Base-by-base conservation (phyloP, 1,140 invertebrate species). In the Chlorops oryzae region DNA sequence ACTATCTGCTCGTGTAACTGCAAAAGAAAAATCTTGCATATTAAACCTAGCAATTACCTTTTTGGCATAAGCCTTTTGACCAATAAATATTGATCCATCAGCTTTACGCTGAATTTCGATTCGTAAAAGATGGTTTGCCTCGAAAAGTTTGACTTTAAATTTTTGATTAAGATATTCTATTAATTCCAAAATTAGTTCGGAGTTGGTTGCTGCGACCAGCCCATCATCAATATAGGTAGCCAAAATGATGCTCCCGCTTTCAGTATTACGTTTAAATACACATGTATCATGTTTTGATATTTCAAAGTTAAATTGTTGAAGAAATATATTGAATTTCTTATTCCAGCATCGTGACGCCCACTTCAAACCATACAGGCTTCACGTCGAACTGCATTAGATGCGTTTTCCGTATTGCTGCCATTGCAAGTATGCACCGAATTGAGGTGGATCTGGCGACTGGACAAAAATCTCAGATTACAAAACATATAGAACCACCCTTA, bases 181-280 rank as follows among this genome's bases (percentile, higher is more conserved):
- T n/a, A 66, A 58, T 17, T 37, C 13, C 5, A 58, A 15, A 5
- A 60, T 15, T 34, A 59, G 47, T n/a, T 44, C 23, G 18, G 54
- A 37, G 52, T 52, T 27, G 38, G 38, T 60, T 18, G 62, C 52
- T 25, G 54, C 63, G 44, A 74, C 52, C 18, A 75, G 48, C 6
- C 59, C 65, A 55, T 75, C 73, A 55, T 76, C 71, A 2, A 76
- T 67, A 55, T 73, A 74, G 2, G 73, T 25, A 5, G 48, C 48
- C 6, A 62, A 50, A 15, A 74, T 22, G 24, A 73, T 45, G 4
- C 63, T n/a, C n/a, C n/a, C n/a, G n/a, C n/a, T n/a, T n/a, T n/a
- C n/a, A n/a, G n/a, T n/a, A n/a, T n/a, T n/a, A n/a, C n/a, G n/a
- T n/a, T n/a, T n/a, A n/a, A n/a, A n/a, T n/a, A n/a, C n/a, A n/a